A percentile compares a stretch with the other conserved stretches of the same genome.
Conservation (phyloP, 2,113 vertebrate species). For the Oreochromis niloticus region DNA sequence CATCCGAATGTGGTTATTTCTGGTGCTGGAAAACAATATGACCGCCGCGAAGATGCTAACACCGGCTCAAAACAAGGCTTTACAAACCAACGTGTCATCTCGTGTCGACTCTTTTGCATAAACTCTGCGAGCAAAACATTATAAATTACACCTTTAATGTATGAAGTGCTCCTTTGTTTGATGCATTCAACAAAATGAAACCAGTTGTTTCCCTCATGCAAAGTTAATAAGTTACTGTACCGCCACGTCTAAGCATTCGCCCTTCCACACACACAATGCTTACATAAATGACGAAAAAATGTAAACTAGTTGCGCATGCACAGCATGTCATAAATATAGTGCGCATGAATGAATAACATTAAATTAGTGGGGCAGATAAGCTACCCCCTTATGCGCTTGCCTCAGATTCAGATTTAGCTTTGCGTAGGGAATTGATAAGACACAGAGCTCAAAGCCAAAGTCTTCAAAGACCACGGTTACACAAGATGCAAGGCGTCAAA, state of each 20-base stretch:
- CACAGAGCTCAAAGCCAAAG: slow-evolving; percentile 60
- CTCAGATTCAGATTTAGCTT: slow-evolving; percentile 62
- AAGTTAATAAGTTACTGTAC: neutral
- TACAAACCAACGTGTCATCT: neutral
- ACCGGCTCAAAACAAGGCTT: neutral
- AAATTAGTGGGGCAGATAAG: slow-evolving; percentile 53
- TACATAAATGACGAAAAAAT: slow-evolving; percentile 45
- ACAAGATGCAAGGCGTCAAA: slow-evolving; percentile 66
- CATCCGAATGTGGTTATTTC: neutral
- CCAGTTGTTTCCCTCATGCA: neutral
- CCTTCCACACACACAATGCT: neutral
- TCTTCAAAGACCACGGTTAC: slow-evolving; percentile 65
- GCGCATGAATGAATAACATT: slow-evolving; percentile 55
- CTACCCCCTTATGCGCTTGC: slow-evolving; percentile 39
- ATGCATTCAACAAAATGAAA: neutral
- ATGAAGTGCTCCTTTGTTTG: neutral
- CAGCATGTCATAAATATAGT: slow-evolving; percentile 39
- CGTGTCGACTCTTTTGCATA: neutral
- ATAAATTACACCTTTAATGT: neutral
- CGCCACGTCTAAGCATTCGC: neutral
- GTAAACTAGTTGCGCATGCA: slow-evolving; percentile 1
- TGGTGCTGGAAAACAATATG: neutral
- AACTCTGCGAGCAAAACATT: neutral
- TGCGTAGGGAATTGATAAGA: slow-evolving; percentile 68
- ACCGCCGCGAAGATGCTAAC: neutral